Conservation (phyloP, 2,113 vertebrate genomes). For the Asarcornis scutulata region DNA sequence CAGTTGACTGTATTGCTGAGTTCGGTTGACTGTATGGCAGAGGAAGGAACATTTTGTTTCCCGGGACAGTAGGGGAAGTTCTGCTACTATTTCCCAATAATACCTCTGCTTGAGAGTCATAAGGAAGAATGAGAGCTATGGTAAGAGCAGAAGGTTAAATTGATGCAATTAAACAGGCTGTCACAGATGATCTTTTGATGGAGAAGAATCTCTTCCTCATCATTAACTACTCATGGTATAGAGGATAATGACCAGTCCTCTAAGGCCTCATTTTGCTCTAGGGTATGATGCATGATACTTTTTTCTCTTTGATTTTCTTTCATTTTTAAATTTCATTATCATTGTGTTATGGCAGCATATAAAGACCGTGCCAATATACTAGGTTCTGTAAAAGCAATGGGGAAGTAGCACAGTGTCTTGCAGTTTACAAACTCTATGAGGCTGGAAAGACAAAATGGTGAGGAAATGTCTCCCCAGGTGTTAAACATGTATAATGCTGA, state of each 20-base stretch:
- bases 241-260: not conserved
- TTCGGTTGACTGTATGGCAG: not conserved
- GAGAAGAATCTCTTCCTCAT: not conserved
- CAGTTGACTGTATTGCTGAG: not conserved
- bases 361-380: not conserved
- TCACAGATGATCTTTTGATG: not conserved
- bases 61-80: not conserved
- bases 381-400: not conserved
- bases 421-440: not conserved
- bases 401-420: not conserved
- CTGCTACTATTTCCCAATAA: not conserved
- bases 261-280: not conserved
- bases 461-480: not conserved
- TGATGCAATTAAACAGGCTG: not conserved
- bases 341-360: rapidly evolving
- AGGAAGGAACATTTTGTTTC: not conserved
- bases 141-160: not conserved
- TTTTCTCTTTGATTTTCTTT: not conserved
- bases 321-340: not conserved
- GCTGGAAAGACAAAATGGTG: not conserved
- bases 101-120: not conserved
- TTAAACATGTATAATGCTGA: not conserved
- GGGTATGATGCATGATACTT: not conserved
- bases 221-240: not conserved
- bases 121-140: not conserved